Percentiles rank a stretch among this genome's conserved stretches.
Evolutionary conservation across 1,140 invertebrate species (phyloP).

Genomic region (Drosophila prosaltans): DNA sequence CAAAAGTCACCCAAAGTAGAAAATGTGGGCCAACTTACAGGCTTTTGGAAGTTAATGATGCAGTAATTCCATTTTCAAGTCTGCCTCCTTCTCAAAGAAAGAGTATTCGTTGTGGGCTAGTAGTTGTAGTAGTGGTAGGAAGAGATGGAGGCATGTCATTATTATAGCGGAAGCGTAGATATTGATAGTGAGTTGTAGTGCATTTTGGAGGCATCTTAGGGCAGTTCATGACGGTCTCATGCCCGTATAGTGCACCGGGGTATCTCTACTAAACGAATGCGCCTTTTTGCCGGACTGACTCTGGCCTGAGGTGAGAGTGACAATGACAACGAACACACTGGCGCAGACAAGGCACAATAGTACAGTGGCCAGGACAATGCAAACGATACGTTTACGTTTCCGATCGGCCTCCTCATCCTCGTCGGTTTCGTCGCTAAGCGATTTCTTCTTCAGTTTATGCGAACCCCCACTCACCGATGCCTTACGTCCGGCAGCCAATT

Average conservation of each 20-base stretch:
- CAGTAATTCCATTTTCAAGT: background rate
- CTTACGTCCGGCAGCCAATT: constrained; percentile 71
- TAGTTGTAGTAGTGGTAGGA: background rate
- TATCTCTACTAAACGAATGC: constrained; percentile 86
- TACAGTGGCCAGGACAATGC: constrained; percentile 86
- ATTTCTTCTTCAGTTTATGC: constrained; percentile 78
- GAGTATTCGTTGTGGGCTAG: background rate
- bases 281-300: constrained; percentile 86
- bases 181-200: background rate
- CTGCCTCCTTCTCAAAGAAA: background rate
- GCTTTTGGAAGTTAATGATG: background rate
- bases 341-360: constrained; percentile 88
- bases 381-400: constrained; percentile 86
- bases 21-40: constrained; percentile 12
- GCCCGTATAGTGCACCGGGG: constrained; percentile 82
- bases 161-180: too few relatives aligned
- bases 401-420: constrained; percentile 84
- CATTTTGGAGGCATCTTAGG: background rate
- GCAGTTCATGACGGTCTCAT: constrained; percentile 77
- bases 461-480: constrained; percentile 65
- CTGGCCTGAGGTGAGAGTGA: constrained; percentile 87
- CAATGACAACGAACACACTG: constrained; percentile 88
- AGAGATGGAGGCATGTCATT: background rate
- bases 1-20: background rate
- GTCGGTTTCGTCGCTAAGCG: constrained; percentile 79